A percentile compares a stretch with the other conserved stretches of the same genome.
Evolutionary conservation across 2,797 vertebrate genomes (phyloP).

Genomic region (Sebastes jordani): DNA sequence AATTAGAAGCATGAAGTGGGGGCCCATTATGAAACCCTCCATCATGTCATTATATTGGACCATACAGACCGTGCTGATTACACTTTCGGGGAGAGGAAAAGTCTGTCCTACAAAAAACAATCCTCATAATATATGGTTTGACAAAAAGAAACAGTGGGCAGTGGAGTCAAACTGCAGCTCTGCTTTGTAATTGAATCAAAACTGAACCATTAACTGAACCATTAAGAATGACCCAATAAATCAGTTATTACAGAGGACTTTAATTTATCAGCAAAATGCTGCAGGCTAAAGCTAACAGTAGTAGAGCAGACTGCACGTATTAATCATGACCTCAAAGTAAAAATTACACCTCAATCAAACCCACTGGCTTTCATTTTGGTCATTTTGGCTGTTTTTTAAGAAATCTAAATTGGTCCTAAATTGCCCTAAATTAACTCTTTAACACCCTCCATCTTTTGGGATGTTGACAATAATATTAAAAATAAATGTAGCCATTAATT

Average conservation of each 20-base stretch:
- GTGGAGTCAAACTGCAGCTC: conserved; percentile 23
- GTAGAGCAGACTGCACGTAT: neutral
- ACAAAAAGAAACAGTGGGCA: conserved; percentile 10
- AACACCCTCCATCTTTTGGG: neutral
- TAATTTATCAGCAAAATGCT: conserved; percentile 43
- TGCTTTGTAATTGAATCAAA: conserved; percentile 47
- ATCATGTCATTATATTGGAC: conserved; percentile 59
- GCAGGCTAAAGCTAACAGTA: conserved; percentile 9
- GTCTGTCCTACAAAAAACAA: conserved; percentile 1
- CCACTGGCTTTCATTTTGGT: neutral
- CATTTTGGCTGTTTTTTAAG: neutral
- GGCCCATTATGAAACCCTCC: conserved; percentile 62
- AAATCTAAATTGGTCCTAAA: neutral
- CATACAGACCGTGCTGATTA: conserved; percentile 42
- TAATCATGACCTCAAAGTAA: neutral
- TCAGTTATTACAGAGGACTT: conserved; percentile 28
- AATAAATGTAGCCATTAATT: neutral
- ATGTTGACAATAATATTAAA: neutral
- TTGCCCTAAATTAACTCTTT: neutral
- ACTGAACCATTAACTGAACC: conserved; percentile 30
- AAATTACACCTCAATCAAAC: neutral
- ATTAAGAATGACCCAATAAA: conserved; percentile 32
- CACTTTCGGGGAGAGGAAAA: conserved; percentile 6
- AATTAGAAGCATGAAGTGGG: conserved; percentile 73
- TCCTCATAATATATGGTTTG: neutral